Percentiles rank a stretch among this genome's conserved stretches.
These are phyloP conservation scores for Mico argentatus DNA, from an alignment of 2,797 vertebrate species.

Conservation along the genomic window DNA sequence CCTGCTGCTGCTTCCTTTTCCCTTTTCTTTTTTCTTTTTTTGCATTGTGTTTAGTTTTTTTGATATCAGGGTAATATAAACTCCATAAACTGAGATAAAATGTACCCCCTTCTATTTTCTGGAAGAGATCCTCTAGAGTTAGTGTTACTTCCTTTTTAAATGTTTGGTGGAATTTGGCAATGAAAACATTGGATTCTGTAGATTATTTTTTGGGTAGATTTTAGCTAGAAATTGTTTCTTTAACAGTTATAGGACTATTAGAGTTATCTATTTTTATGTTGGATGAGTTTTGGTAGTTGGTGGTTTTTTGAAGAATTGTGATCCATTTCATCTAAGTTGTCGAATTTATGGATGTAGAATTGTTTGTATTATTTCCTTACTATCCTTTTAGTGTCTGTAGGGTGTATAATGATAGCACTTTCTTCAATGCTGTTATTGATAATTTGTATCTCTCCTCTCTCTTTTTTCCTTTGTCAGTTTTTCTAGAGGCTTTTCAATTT, in stretches of 20 bases:
- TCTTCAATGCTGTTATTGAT: background rate
- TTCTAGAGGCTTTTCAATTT: background rate
- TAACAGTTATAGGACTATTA: background rate
- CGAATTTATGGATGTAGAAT: background rate
- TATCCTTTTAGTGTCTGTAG: background rate
- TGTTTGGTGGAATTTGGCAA: background rate
- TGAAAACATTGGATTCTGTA: background rate
- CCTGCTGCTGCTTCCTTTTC: background rate
- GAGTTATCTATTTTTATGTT: slow-evolving; percentile 2
- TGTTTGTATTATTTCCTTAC: background rate
- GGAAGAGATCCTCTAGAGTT: background rate
- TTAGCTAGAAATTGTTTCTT: slow-evolving; percentile 18
- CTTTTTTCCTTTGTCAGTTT: background rate
- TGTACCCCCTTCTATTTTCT: background rate
- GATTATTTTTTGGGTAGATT: background rate
- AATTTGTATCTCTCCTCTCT: background rate
- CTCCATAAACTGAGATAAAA: background rate
- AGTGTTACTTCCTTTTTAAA: slow-evolving; percentile 24
- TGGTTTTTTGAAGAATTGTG: background rate
- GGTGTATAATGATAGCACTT: background rate
- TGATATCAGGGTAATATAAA: background rate
- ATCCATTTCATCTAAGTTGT: background rate
- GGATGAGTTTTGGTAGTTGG: background rate
- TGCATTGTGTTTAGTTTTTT: background rate
- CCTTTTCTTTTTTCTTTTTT: background rate